These are phyloP conservation scores for Decapterus maruadsi DNA, from an alignment of 2,797 vertebrate genomes.

Conservation along the genomic window DNA sequence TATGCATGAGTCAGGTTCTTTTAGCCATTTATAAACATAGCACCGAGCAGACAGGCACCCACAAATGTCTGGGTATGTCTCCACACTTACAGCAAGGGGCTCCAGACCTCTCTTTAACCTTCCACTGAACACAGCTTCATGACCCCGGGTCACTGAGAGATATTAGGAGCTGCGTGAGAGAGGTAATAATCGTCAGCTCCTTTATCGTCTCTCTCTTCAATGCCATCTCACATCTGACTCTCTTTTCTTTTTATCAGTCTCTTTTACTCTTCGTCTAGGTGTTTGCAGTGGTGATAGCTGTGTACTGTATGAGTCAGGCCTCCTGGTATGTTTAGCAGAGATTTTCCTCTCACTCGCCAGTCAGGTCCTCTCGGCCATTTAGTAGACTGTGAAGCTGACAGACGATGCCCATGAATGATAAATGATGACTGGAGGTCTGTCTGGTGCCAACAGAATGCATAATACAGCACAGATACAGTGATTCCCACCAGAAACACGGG, in stretches of 20 bases:
- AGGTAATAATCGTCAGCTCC: constrained; percentile 16
- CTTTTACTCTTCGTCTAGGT: constrained; percentile 21
- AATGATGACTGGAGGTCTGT: constrained; percentile 73
- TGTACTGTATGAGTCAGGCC: constrained; percentile 50
- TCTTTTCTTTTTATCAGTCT: constrained; percentile 15
- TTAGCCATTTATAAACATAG: constrained; percentile 58
- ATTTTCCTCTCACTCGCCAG: constrained; percentile 36
- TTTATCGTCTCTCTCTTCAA: constrained; percentile 2
- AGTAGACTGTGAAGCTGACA: constrained; percentile 71
- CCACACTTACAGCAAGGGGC: constrained; percentile 25
- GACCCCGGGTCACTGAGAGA: constrained; percentile 12
- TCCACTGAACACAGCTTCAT: constrained; percentile 9
- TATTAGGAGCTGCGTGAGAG: constrained; percentile 22
- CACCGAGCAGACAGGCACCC: constrained; percentile 60
- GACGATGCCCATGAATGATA: constrained; percentile 79
- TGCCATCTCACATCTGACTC: constrained; percentile 10
- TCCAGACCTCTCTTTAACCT: constrained; percentile 40
- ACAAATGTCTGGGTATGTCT: constrained; percentile 58
- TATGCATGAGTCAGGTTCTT: constrained; percentile 66
- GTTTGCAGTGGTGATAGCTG: constrained; percentile 44
- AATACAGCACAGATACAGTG: constrained; percentile 53
- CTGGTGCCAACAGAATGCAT: constrained; percentile 72
- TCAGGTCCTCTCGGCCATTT: constrained; percentile 65
- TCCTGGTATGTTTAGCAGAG: constrained; percentile 50
- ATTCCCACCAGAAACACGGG: constrained; percentile 49